Evolutionary conservation across 2,888 invertebrate species (phyloP), one percentile per base, ranked within the genome.

Genomic region (Meteorus colon): DNA sequence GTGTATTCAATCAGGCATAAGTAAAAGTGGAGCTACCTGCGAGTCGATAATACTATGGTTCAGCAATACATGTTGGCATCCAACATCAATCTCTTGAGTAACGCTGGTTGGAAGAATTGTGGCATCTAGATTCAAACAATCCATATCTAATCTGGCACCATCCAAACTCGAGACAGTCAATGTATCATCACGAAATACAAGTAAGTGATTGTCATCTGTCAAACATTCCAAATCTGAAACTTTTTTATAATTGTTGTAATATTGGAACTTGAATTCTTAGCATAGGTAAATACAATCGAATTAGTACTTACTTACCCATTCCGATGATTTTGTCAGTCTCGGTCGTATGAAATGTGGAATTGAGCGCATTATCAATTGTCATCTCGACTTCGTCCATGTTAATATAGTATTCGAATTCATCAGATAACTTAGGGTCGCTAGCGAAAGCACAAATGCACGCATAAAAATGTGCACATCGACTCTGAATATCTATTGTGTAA

Each of bases 371-470:
- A 34, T 83, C 81, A 74, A 85, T 77, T 78, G 73, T 83, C 16
- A 84, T 78, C 76, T 88, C 85, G n/a, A 80, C 82, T 76, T 89
- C 88, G 85, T 91, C 92, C 63, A 91, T 85, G 80, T 91, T 91
- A 48, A 93, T 90, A 81, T 92, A 93, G 84, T 91, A 91, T 60
- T 91, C 89, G 88, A 94, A 94, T 85, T 94, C 94, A 80, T 92
- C 91, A 6, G 91, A 86, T 75, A 93, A 90, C 84, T 92, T 92
- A 14, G 91, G 90, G 87, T 94, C 92, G 85, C 94, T 93, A 34
- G 93, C 92, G 88, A 95, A 93, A 60, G 94, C 94, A 89, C 93
- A 93, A 65, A 94, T 90, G 84, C 94, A 94, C 10, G 94, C 93
- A 87, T 94, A 94, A 88, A 93, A 94, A 88, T 95, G 95, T 60